phyloP scores from a whole-genome alignment of 2,113 vertebrate species.

The Paracanthobrama guichenoti region DNA sequence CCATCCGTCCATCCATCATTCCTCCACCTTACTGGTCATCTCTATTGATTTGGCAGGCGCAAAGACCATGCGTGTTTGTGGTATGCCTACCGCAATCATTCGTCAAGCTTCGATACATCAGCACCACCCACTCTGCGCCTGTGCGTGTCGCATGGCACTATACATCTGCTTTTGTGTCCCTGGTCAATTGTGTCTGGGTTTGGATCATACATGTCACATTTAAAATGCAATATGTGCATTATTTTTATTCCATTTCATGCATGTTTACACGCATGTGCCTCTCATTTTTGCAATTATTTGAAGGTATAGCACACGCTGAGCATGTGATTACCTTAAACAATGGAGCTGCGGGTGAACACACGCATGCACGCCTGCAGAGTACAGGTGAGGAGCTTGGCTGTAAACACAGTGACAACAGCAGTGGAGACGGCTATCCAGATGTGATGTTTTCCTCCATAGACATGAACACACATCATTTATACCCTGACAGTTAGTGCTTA shows the following conservation, averaged over 20 bases:
- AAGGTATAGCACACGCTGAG: constrained; percentile 58
- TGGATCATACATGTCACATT: neutral
- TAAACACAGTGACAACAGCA: constrained; percentile 36
- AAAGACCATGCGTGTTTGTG: neutral
- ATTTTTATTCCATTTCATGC: neutral
- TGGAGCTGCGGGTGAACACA: constrained; percentile 60
- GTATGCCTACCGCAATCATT: constrained; percentile 14
- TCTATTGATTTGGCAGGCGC: constrained; percentile 38
- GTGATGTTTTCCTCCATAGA: constrained; percentile 34
- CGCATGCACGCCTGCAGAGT: constrained; percentile 52
- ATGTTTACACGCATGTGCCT: neutral
- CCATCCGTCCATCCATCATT: constrained; percentile 37
- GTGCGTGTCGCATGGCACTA: constrained; percentile 15
- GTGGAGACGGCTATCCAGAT: constrained; percentile 33
- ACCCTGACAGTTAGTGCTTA: neutral
- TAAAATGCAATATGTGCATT: neutral
- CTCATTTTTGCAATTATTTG: constrained; percentile 39
- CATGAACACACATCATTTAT: neutral
- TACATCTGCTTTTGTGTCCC: constrained; percentile 23
- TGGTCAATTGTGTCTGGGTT: constrained; percentile 30
- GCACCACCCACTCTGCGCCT: constrained; percentile 1
- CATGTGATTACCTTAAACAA: constrained; percentile 70
- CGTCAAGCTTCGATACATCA: constrained; percentile 35
- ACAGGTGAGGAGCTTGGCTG: constrained; percentile 57
- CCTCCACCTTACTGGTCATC: constrained; percentile 32